Base-by-base conservation (phyloP, 2,888 invertebrate species). In the Elegia similella region DNA sequence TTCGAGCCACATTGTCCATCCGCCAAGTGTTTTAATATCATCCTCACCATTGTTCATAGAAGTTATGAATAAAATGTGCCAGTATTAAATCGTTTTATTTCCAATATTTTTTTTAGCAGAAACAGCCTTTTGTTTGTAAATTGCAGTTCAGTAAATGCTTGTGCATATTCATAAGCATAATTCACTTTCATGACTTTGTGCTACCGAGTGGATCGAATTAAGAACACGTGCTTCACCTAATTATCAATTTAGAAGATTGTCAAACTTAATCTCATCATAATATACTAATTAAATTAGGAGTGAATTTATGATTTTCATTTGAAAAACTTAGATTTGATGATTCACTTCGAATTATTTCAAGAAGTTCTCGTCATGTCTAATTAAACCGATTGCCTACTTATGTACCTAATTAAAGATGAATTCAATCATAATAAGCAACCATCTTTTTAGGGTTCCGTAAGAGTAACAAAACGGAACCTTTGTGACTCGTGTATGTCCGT, bases 1-100 rank as follows among this genome's bases (percentile, higher is more conserved):
- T 80, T 76, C 70, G 70, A 78, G 69, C 75, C 69, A 73, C 79
- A 87, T 85, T 87, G 87, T 88, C 75, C 65, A 68, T 64, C 72
- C 65, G 63, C 69, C 72, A 75, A 78, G 71, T 83, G 80, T 82
- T 84, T 81, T 80, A 73, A 81, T 81, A 80, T 73, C 71, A 73
- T 66, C 68, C 68, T 62, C 57, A 61, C 73, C 67, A 75, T 81
- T 83, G 78, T 79, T 75, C 66, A 60, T 56, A 62, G 58, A 59
- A 64, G 55, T 60, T 55, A 57, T 61, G 52, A 58, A 58, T 58
- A 53, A 47, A 55, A 56, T 6, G 12, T 13, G 16, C 44, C 43
- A 42, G 52, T 57, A 42, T 57, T 43, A 38, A 30, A 52, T 32
- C n/a, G 5, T 56, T 42, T 38, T 42, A 12, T 13, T 50, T 32